phyloP scores from a whole-genome alignment of 1,140 invertebrate genomes.

The Lineus longissimus region DNA sequence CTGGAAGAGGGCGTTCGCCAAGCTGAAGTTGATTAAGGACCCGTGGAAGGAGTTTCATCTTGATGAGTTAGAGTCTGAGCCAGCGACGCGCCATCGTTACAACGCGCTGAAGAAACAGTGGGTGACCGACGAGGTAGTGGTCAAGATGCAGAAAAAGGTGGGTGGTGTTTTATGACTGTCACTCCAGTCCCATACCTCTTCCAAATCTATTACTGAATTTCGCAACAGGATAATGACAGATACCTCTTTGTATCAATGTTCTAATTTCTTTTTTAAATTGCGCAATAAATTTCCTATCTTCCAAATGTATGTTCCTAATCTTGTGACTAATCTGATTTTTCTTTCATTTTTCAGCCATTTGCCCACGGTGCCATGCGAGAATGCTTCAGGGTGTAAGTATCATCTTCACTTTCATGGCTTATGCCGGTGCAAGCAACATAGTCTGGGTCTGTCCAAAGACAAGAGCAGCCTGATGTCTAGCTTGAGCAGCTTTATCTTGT shows the following conservation, averaged over 20 bases:
- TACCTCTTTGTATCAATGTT: not conserved
- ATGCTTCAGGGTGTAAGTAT: conserved; percentile 59
- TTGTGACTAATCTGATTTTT: conserved; percentile 9
- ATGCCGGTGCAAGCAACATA: too few relatives aligned
- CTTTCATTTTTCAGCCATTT: conserved; percentile 53
- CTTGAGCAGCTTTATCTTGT: too few relatives aligned
- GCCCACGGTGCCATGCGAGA: conserved; percentile 61
- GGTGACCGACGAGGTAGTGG: conserved; percentile 53
- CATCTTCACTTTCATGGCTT: too few relatives aligned
- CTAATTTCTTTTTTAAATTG: not conserved
- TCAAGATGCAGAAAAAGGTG: conserved; percentile 57
- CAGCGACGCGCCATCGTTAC: conserved; percentile 52
- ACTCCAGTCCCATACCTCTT: not conserved
- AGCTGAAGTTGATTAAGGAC: conserved; percentile 41
- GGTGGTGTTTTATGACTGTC: not conserved
- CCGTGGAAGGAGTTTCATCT: conserved; percentile 56
- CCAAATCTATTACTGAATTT: not conserved
- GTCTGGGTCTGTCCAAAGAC: too few relatives aligned
- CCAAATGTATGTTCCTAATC: too few relatives aligned
- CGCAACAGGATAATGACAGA: not conserved
- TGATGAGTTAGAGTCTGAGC: conserved; percentile 46
- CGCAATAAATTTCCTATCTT: too few relatives aligned
- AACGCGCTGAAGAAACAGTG: conserved; percentile 53
- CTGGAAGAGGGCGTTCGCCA: conserved; percentile 38
- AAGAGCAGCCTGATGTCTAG: too few relatives aligned